Conservation (phyloP, 2,888 invertebrate species). For the Chloroclystis v-ata region DNA sequence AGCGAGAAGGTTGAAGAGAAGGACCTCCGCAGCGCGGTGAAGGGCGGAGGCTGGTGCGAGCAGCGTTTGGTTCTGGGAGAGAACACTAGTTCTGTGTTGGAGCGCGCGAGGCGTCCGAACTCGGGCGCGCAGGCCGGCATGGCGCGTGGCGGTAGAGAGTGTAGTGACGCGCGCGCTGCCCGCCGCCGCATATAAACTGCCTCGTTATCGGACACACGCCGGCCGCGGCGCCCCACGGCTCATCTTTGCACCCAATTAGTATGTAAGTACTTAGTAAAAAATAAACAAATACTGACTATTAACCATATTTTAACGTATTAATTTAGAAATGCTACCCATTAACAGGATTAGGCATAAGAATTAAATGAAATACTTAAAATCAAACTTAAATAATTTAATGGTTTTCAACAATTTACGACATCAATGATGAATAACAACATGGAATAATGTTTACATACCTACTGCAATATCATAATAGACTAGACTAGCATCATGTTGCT, state of each 20-base stretch:
- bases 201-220: constrained; percentile 57
- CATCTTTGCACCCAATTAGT: constrained; percentile 76
- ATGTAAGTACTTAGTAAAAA: constrained; percentile 1
- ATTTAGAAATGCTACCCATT: no score
- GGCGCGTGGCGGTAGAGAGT: constrained; percentile 72
- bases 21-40: constrained; percentile 75
- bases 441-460: constrained; percentile 15
- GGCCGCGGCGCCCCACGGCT: constrained; percentile 39
- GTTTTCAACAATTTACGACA: constrained; percentile 28
- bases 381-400: constrained; percentile 27
- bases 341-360: no score
- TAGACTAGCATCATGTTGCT: constrained; percentile 29
- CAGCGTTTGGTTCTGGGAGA: constrained; percentile 73
- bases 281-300: neutral
- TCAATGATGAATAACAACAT: constrained; percentile 15
- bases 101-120: constrained; percentile 78
- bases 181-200: constrained; percentile 62
- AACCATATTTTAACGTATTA: no score
- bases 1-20: constrained; percentile 79
- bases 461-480: constrained; percentile 25
- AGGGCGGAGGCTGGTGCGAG: constrained; percentile 76
- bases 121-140: constrained; percentile 85
- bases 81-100: constrained; percentile 74
- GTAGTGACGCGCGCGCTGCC: constrained; percentile 63
- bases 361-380: constrained; percentile 17